Evolutionary conservation across 2,888 invertebrate genomes (phyloP).

Genomic region (Sarcophaga subvicina): DNA sequence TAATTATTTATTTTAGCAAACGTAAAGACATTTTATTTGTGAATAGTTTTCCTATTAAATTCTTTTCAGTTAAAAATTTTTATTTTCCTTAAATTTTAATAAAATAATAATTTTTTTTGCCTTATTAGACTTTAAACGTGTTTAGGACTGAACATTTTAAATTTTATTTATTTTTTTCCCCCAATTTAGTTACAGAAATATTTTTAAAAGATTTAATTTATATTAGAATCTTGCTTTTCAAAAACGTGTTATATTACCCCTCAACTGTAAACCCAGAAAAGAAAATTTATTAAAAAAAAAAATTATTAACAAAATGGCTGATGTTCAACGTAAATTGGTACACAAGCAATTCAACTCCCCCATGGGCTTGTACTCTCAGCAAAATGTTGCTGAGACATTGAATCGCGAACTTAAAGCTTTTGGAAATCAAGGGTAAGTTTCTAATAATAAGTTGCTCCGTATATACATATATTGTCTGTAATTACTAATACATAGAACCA

Average conservation of each 20-base stretch:
- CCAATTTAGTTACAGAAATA: not conserved
- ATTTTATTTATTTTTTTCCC: not conserved
- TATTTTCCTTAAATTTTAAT: not conserved
- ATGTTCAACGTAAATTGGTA: constrained; percentile 87
- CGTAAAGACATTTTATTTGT: too few relatives aligned
- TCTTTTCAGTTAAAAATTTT: not conserved
- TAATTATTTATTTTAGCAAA: constrained; percentile 25
- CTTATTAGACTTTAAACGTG: not conserved
- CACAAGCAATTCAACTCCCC: constrained; percentile 96
- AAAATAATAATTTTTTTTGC: not conserved
- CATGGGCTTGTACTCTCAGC: constrained; percentile 91
- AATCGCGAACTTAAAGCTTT: constrained; percentile 90
- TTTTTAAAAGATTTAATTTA: not conserved
- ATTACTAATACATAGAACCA: too few relatives aligned
- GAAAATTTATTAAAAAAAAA: constrained; percentile 18
- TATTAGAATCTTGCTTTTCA: not conserved
- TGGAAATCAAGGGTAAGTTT: constrained; percentile 90
- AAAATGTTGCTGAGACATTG: constrained; percentile 91
- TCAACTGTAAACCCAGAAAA: not conserved
- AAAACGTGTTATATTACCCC: not conserved
- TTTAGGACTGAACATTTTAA: not conserved
- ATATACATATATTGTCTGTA: too few relatives aligned
- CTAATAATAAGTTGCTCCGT: too few relatives aligned
- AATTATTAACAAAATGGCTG: constrained; percentile 84
- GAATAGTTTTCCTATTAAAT: not conserved